Evolutionary conservation across 2,888 invertebrate species (phyloP).

Genomic region (Theodoxus fluviatilis): DNA sequence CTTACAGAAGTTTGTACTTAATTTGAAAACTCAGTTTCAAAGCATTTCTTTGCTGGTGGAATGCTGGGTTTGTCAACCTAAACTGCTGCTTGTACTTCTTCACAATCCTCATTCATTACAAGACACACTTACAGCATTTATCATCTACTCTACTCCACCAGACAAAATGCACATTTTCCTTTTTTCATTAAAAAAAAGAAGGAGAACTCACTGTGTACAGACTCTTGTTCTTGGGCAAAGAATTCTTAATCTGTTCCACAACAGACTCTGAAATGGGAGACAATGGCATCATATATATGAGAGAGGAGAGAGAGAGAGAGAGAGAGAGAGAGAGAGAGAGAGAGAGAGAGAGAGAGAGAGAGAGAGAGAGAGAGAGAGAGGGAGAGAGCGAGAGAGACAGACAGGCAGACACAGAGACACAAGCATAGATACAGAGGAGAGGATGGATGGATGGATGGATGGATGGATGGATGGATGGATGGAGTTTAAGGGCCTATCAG

Average conservation of each 20-base stretch:
- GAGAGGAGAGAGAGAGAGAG: not conserved
- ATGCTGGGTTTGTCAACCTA: too few species aligned
- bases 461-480: not conserved
- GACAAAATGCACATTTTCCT: too few species aligned
- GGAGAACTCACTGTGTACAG: too few species aligned
- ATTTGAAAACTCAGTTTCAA: too few species aligned
- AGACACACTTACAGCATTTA: too few species aligned
- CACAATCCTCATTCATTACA: too few species aligned
- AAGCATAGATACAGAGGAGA: not conserved
- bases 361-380: constrained; percentile 16
- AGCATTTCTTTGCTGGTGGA: too few species aligned
- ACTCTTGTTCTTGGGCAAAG: not conserved
- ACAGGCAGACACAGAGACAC: not conserved
- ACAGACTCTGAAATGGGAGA: not conserved
- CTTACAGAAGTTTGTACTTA: too few species aligned
- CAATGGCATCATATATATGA: not conserved
- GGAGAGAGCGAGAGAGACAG: constrained; percentile 2
- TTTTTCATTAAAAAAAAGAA: too few species aligned
- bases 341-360: constrained; percentile 10
- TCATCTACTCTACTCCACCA: too few species aligned
- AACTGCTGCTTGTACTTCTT: too few species aligned
- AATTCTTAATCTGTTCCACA: not conserved
- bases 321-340: not conserved
- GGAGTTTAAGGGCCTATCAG: too few species aligned
- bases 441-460: not conserved